A percentile compares a stretch with the other conserved stretches of the same genome.
Evolutionary conservation across 2,113 vertebrate species (phyloP).

Genomic region (Carassius auratus): DNA sequence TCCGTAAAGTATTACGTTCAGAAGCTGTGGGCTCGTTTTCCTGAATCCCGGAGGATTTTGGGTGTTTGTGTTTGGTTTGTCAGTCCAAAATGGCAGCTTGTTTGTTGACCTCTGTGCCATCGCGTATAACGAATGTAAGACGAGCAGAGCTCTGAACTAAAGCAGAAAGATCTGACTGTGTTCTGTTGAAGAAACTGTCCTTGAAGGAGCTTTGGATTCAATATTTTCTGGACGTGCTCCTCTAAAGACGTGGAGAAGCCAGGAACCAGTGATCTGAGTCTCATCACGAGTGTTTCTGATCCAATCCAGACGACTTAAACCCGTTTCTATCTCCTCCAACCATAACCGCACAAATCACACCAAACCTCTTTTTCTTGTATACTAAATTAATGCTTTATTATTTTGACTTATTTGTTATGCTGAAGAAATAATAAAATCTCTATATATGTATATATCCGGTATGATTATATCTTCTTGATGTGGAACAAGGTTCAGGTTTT

Average conservation of each 20-base stretch:
- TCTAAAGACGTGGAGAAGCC: neutral
- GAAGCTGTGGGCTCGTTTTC: neutral
- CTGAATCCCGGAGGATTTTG: neutral
- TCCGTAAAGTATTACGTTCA: constrained; percentile 59
- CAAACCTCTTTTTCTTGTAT: constrained; percentile 55
- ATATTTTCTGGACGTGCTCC: neutral
- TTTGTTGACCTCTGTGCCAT: constrained; percentile 35
- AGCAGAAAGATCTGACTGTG: neutral
- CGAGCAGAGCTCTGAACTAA: neutral
- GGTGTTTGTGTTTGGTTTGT: constrained; percentile 17
- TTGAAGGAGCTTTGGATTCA: neutral
- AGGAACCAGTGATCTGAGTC: neutral
- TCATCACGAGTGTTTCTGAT: constrained; percentile 37
- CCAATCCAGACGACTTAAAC: constrained; percentile 53
- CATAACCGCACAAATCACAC: constrained; percentile 44
- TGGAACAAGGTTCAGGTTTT: too few species aligned
- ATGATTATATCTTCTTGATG: neutral
- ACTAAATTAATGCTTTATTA: constrained; percentile 60
- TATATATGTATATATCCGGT: constrained; percentile 59
- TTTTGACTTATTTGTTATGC: constrained; percentile 70
- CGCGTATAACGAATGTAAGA: constrained; percentile 14
- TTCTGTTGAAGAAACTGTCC: neutral
- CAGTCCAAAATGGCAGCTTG: constrained; percentile 37
- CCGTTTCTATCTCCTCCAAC: constrained; percentile 25
- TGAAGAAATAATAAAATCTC: constrained; percentile 70